Evolutionary conservation across 2,797 vertebrate genomes (phyloP).

Genomic region (Oreonectes daqikongensis): DNA sequence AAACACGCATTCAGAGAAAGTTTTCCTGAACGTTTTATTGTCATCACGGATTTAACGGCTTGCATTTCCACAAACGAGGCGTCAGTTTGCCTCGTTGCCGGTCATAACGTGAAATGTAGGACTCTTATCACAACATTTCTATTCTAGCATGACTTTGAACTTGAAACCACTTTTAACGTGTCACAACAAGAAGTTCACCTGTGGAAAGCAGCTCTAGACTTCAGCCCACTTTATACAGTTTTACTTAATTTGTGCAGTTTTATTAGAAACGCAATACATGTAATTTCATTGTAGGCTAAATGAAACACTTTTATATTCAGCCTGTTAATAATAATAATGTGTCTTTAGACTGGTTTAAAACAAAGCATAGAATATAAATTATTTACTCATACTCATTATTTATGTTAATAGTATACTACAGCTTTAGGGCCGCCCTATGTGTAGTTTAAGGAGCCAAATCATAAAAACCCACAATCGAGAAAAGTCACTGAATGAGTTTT

Average conservation of each 20-base stretch:
- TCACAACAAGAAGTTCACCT: slow-evolving; percentile 18
- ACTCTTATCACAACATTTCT: neutral
- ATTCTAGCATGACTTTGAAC: slow-evolving; percentile 9
- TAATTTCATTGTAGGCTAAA: no score
- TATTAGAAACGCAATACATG: no score
- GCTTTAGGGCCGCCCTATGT: neutral
- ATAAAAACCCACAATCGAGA: neutral
- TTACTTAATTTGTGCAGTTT: no score
- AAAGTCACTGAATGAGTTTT: neutral
- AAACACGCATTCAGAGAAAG: neutral
- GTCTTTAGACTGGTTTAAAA: neutral
- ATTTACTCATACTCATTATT: neutral
- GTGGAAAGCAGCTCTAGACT: neutral
- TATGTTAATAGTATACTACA: neutral
- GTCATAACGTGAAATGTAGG: neutral
- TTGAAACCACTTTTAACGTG: slow-evolving; percentile 25
- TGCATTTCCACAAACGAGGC: neutral
- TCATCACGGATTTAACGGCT: neutral
- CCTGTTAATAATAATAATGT: neutral
- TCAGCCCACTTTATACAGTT: neutral
- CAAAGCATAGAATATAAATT: neutral
- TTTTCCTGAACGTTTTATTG: neutral
- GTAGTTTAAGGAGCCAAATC: neutral
- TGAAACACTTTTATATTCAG: no score
- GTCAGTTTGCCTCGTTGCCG: neutral